Percentiles rank a stretch among this genome's conserved stretches.
These are phyloP conservation scores for Thereva unica DNA, from an alignment of 2,888 invertebrate species.

Conservation along the genomic window DNA sequence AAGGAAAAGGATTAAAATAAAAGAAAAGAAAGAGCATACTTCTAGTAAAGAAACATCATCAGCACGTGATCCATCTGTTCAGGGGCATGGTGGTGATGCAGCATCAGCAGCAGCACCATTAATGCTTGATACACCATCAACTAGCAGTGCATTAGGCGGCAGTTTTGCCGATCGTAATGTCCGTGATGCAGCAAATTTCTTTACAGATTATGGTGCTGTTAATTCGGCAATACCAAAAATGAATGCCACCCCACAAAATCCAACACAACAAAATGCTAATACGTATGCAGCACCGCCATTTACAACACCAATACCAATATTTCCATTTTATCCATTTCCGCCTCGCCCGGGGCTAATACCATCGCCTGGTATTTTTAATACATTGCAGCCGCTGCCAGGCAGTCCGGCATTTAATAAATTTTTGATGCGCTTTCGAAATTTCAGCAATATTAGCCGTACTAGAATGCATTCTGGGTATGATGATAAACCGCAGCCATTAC, in stretches of 20 bases:
- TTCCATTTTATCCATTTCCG: conserved; percentile 55
- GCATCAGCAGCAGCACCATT: too few relatives aligned
- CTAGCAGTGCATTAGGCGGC: too few relatives aligned
- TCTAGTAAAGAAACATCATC: background rate
- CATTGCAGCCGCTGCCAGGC: conserved; percentile 39
- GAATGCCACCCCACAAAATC: conserved; percentile 2
- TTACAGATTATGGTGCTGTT: too few relatives aligned
- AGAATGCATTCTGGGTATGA: conserved; percentile 3
- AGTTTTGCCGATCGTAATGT: too few relatives aligned
- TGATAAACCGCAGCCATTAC: conserved; percentile 26
- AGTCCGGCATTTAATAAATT: conserved; percentile 37
- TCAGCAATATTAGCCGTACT: conserved; percentile 15
- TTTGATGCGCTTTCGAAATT: conserved; percentile 42
- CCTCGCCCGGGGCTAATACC: conserved; percentile 64
- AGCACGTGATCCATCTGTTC: background rate
- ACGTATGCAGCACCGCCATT: conserved; percentile 55
- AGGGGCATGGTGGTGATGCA: background rate
- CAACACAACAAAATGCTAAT: background rate
- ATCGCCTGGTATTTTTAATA: conserved; percentile 61
- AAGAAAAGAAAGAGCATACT: conserved; percentile 6
- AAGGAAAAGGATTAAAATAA: conserved; percentile 22
- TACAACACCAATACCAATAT: conserved; percentile 52
- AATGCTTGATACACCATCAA: too few relatives aligned
- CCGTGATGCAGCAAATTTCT: too few relatives aligned
- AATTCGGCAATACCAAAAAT: too few relatives aligned